A percentile compares a stretch with the other conserved stretches of the same genome.
Conservation (phyloP, 1,140 invertebrate species). For the Musca vetustissima region DNA sequence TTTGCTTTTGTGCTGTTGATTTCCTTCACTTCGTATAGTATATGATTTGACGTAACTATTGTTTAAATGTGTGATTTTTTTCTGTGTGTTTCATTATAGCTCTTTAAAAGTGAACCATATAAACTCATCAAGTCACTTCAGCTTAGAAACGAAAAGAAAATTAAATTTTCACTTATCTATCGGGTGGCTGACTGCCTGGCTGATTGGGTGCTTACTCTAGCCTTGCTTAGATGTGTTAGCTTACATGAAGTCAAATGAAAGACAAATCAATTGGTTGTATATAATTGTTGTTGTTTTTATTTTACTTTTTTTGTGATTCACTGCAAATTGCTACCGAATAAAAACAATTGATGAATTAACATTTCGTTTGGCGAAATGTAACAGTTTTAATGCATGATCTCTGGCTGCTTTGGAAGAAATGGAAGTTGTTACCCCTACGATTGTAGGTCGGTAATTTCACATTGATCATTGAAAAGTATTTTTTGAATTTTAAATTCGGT, state of each 20-base stretch:
- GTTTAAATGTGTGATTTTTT: no score
- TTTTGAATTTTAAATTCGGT: no score
- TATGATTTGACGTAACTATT: no score
- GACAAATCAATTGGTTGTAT: constrained; percentile 10
- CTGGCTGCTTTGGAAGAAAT: no score
- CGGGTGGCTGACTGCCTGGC: neutral
- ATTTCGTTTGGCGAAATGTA: neutral
- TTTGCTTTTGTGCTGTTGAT: no score
- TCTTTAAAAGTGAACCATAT: neutral
- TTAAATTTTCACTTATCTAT: neutral
- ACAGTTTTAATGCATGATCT: neutral
- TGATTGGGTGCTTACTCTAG: neutral
- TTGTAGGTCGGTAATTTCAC: no score
- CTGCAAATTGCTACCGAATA: constrained; percentile 21
- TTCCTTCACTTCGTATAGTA: no score
- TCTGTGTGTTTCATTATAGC: neutral
- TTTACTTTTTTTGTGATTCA: neutral
- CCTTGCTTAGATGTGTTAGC: neutral
- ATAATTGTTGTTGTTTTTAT: no score
- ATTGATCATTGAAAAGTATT: no score
- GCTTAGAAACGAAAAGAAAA: neutral
- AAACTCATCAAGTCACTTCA: neutral
- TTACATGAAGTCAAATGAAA: neutral
- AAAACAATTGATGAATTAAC: constrained; percentile 23
- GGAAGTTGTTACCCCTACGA: no score